Base-by-base conservation (phyloP, 2,113 vertebrate genomes). In the Columba janthina region DNA sequence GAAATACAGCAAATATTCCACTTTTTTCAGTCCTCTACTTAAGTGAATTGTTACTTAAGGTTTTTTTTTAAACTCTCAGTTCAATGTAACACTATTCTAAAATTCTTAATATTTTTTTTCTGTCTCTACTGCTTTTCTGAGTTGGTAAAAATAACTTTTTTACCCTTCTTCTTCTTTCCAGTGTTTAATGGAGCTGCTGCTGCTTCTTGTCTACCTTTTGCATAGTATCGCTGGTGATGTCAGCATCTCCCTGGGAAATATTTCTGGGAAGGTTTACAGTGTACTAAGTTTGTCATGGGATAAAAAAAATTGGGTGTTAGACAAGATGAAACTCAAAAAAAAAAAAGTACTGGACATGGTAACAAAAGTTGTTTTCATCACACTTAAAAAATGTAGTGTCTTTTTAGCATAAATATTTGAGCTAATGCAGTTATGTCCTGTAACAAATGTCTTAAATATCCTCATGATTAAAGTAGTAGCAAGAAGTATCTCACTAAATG, bases 141-240 rank as follows among this genome's bases (percentile, higher is more conserved):
- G 56, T 84, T 91, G 36, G 64, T 57, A 50, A 58, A 57, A 58
- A 50, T 70, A 58, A 89, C 48, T 85, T 93, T 24, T 3, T 19
- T 21, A 15, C 11, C 54, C 24, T 78, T 77, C 42, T 76, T 71
- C 62, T 93, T 71, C 11, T 51, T 91, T 89, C 69, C 79, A 88
- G 57, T 90, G 91, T 72, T 93, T 92, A 96, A 92, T 95, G 89
- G 71, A 92, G 88, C 93, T 96, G 38, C 38, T 38, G 38, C 38
- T 38, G 9, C 14, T 60, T 94, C 74, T 87, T 83, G 84, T 85
- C 89, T 94, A 21, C 67, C 60, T 90, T 72, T 70, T 95, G 66
- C 73, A 15, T 58, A 34, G 72, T 75, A 53, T 72, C 77, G 53
- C 44, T 81, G 75, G 58, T 93, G 89, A 82, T 93, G 91, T 95